These are phyloP conservation scores for Himalopsyche japonica DNA, from an alignment of 2,888 invertebrate genomes.

Conservation along the genomic window DNA sequence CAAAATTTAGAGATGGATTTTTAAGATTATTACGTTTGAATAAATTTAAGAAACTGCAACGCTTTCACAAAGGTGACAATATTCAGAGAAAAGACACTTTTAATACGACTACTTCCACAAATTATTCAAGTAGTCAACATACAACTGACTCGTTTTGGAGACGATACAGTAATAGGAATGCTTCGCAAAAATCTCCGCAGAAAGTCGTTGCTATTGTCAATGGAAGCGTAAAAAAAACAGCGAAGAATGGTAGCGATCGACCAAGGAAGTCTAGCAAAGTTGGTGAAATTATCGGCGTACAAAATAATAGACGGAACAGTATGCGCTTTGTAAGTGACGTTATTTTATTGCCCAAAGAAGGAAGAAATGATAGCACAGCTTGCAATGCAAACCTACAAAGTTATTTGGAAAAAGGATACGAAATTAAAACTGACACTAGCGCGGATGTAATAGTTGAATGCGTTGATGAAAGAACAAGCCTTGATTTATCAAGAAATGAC, in stretches of 20 bases:
- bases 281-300: conserved; percentile 55
- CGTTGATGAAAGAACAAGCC: neutral
- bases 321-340: conserved; percentile 47
- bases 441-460: neutral
- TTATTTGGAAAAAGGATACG: conserved; percentile 26
- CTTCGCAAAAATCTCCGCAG: conserved; percentile 38
- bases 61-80: conserved; percentile 50
- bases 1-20: conserved; percentile 85
- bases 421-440: neutral
- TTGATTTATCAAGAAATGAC: neutral
- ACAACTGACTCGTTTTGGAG: conserved; percentile 67
- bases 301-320: conserved; percentile 56
- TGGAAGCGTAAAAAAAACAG: conserved; percentile 21
- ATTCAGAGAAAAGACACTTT: conserved; percentile 70
- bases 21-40: conserved; percentile 60
- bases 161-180: conserved; percentile 64
- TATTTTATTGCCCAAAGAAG: conserved; percentile 34
- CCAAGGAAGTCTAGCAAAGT: conserved; percentile 42
- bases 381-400: conserved; percentile 26
- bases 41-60: conserved; percentile 50
- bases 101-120: conserved; percentile 66
- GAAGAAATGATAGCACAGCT: conserved; percentile 5
- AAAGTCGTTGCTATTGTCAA: conserved; percentile 15
- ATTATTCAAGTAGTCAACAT: conserved; percentile 62
- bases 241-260: conserved; percentile 6